Percentiles rank a stretch among this genome's conserved stretches.
These are phyloP conservation scores for Anableps anableps DNA, from an alignment of 2,797 vertebrate species.

Conservation along the genomic window DNA sequence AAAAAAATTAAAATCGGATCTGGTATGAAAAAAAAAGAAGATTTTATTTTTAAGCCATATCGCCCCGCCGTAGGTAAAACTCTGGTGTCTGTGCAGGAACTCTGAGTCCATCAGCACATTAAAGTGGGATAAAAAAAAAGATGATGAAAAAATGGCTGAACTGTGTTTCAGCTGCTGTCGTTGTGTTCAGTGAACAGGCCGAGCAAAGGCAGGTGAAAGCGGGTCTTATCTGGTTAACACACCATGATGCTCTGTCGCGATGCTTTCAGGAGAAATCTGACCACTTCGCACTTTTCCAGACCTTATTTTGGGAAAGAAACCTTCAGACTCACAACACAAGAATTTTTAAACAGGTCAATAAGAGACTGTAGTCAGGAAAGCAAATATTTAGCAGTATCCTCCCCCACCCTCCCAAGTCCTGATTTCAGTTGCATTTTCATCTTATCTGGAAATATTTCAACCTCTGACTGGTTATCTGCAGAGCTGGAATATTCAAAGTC, in stretches of 20 bases:
- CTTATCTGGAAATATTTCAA: not conserved
- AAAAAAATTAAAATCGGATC: too few relatives aligned
- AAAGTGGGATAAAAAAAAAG: constrained; percentile 40
- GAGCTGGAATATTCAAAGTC: constrained; percentile 13
- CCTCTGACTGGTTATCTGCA: not conserved
- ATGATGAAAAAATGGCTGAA: not conserved
- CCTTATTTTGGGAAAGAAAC: not conserved
- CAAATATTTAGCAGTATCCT: not conserved
- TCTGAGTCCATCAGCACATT: constrained; percentile 6
- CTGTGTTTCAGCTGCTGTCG: constrained; percentile 14
- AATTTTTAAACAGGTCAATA: not conserved
- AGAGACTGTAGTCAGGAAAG: not conserved
- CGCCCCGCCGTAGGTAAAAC: too few relatives aligned
- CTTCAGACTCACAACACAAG: not conserved
- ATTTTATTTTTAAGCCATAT: too few relatives aligned
- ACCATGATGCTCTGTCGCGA: not conserved
- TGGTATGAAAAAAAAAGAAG: too few relatives aligned
- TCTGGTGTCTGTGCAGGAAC: too few relatives aligned
- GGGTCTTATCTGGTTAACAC: not conserved
- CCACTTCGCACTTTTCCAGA: not conserved
- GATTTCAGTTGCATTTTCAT: not conserved
- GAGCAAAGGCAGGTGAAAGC: constrained; percentile 1
- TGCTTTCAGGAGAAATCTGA: not conserved
- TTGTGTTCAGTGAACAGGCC: constrained; percentile 15
- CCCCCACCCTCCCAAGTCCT: too few relatives aligned